These are phyloP conservation scores for Pundamilia nyererei DNA, from an alignment of 2,113 vertebrate species.

Conservation along the genomic window DNA sequence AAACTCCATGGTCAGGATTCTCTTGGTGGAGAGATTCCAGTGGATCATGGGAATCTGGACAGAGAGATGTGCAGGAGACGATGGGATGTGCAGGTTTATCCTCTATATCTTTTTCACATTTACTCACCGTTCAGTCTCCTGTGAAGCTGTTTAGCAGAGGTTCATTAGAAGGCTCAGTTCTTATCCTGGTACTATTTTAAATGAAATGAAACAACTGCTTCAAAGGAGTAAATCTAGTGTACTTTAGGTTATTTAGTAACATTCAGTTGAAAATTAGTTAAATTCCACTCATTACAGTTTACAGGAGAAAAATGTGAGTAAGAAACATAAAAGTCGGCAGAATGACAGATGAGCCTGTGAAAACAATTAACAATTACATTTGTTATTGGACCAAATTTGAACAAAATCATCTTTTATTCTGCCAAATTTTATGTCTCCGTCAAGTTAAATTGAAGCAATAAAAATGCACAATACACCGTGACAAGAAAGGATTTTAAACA, in stretches of 20 bases:
- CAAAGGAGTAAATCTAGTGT: neutral
- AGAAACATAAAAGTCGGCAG: neutral
- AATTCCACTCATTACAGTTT: neutral
- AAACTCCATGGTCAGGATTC: conserved; percentile 95
- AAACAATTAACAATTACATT: neutral
- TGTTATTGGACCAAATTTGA: neutral
- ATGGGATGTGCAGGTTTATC: neutral
- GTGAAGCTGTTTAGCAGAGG: neutral
- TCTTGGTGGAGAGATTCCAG: conserved; percentile 90
- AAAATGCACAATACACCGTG: neutral
- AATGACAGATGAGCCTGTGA: neutral
- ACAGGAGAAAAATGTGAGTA: neutral
- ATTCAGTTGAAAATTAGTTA: neutral
- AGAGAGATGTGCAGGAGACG: neutral
- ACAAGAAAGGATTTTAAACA: neutral
- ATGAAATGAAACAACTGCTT: neutral
- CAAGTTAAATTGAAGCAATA: neutral
- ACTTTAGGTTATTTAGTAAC: neutral
- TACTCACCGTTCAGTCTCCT: neutral
- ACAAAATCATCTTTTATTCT: neutral
- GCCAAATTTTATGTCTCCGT: neutral
- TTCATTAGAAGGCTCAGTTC: neutral
- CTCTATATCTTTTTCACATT: neutral
- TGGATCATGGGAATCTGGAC: conserved; percentile 87
- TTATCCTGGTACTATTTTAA: neutral